Conservation (phyloP, 2,113 vertebrate genomes). For the Ophiodon elongatus region DNA sequence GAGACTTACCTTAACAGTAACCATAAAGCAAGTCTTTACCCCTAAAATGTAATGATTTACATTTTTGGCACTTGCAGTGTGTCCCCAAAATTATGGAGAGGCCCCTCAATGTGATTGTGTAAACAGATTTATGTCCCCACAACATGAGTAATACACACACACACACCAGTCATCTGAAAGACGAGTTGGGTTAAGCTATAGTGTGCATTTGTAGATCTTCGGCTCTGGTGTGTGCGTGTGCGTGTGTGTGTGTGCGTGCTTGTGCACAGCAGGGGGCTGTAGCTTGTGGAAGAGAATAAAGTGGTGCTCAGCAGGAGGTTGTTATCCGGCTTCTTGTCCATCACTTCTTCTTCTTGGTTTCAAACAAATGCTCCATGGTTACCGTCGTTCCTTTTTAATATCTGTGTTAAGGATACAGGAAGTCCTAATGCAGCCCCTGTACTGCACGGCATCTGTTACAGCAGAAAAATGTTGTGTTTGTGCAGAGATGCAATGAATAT, state of each 20-base stretch:
- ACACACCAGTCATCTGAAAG: not conserved
- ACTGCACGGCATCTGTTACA: not conserved
- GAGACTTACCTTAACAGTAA: too few species aligned
- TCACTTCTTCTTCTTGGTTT: not conserved
- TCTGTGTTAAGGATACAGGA: not conserved
- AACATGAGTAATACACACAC: not conserved
- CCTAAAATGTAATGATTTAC: too few species aligned
- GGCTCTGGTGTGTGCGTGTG: not conserved
- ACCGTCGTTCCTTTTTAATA: not conserved
- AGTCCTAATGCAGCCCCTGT: not conserved
- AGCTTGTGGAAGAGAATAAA: not conserved
- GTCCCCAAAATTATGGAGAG: too few species aligned
- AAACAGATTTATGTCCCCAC: too few species aligned
- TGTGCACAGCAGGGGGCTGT: not conserved
- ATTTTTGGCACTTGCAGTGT: too few species aligned
- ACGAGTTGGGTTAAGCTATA: not conserved
- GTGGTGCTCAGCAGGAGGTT: slow-evolving; percentile 6
- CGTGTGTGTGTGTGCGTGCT: not conserved
- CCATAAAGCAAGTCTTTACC: too few species aligned
- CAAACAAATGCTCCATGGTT: not conserved
- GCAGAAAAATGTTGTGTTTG: not conserved
- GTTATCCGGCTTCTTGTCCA: not conserved
- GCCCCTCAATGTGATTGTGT: not conserved
- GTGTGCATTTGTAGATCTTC: not conserved
- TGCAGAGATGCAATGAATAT: not conserved